phyloP scores from a whole-genome alignment of 2,113 vertebrate species.

The Lasiurus borealis region DNA sequence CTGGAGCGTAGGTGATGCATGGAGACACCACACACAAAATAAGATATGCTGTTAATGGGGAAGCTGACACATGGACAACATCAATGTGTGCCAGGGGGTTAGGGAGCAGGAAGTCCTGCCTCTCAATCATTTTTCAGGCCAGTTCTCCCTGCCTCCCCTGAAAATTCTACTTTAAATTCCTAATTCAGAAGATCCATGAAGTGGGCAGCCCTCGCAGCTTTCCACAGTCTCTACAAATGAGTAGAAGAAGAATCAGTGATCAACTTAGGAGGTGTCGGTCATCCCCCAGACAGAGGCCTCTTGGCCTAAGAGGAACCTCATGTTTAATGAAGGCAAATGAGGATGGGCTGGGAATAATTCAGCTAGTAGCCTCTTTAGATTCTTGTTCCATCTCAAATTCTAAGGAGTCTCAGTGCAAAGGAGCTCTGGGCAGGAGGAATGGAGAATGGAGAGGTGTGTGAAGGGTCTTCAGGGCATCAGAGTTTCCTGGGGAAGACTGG shows the following conservation, averaged over 20 bases:
- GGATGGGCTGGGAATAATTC: constrained; percentile 32
- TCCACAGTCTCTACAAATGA: background rate
- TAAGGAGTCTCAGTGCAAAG: background rate
- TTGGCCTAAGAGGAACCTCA: no score
- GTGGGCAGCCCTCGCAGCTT: background rate
- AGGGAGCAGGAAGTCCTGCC: background rate
- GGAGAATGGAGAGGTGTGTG: background rate
- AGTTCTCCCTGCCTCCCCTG: background rate
- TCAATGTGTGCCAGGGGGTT: background rate
- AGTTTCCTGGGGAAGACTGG: background rate
- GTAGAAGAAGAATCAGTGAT: no score
- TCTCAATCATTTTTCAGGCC: background rate
- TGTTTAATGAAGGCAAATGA: constrained; percentile 77
- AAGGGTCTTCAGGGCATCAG: background rate
- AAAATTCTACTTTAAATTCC: background rate
- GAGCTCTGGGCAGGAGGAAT: background rate
- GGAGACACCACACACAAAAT: background rate
- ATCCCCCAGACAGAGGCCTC: constrained; percentile 65
- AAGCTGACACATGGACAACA: background rate
- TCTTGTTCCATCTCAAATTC: background rate
- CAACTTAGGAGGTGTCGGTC: constrained; percentile 72
- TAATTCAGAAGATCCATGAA: background rate
- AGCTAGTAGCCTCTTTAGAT: background rate
- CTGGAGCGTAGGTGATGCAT: background rate
- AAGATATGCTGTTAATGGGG: background rate